Base-by-base conservation (phyloP, 2,797 vertebrate species). In the Gallinago solitaria region DNA sequence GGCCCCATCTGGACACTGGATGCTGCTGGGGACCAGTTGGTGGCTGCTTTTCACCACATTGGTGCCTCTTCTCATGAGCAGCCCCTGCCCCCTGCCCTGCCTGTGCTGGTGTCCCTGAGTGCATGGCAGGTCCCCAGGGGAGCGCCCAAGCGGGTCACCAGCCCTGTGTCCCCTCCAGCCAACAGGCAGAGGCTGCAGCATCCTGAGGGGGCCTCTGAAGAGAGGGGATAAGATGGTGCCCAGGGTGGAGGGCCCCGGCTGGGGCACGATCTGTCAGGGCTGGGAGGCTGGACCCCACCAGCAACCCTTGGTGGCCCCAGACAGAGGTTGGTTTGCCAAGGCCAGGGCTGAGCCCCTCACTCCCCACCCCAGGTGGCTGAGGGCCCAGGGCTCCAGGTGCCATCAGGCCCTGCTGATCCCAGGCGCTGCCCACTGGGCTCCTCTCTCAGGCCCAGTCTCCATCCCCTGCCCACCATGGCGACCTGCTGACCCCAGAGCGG, bases 181-280 rank as follows among this genome's bases (percentile, higher is more conserved):
- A 8, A 15, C 0, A 2, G 20, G 50, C 53, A 41, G 43, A 37
- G 25, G 13, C 51, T 63, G 3, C 4, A 0, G 2, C 6, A 32
- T 37, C 51, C n/a, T 10, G 32, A 17, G 47, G 4, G 32, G 0
- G 15, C 27, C 57, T 56, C 76, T 37, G 50, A 50, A 68, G 35
- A 59, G 25, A 16, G 30, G 51, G 24, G 1, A 2, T 77, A 61
- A 53, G 33, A 32, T 45, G 81, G 59, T 28, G 39, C 15, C 27
- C 27, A 6, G 5, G 6, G 16, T 1, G 10, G 41, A 12, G 9
- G 24, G 35, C 53, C 35, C 17, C 0, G 9, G 25, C 15, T 30
- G 20, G 64, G 60, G 45, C 63, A 14, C 0, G 5, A 50, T 7
- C 39, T 11, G 9, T 9, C 63, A 4, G n/a, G 16, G 37, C 65